Evolutionary conservation across 2,888 invertebrate species (phyloP).

Genomic region (Dyspetes luteomarginatus): DNA sequence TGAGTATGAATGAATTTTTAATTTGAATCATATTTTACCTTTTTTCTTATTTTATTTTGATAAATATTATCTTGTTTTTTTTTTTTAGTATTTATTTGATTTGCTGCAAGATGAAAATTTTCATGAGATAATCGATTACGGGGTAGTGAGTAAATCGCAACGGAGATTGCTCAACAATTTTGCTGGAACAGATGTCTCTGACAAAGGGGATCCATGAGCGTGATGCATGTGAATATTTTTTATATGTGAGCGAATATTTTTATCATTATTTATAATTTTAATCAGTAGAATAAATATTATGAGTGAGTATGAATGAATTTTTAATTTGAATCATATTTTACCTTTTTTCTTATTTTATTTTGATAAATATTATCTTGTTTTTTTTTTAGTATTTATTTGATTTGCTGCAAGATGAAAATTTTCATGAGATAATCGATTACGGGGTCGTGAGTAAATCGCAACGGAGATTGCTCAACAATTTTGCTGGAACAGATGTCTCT

Average conservation of each 20-base stretch:
- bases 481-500: conserved; percentile 37
- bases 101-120: neutral
- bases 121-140: conserved; percentile 25
- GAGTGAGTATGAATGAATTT: no score
- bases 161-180: conserved; percentile 42
- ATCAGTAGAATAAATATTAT: no score
- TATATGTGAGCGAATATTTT: no score
- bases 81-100: neutral
- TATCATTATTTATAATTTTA: no score
- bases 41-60: neutral
- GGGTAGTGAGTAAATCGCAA: conserved; percentile 4
- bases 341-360: neutral
- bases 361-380: neutral
- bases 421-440: conserved; percentile 23
- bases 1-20: no score
- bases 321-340: no score
- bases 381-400: neutral
- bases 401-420: neutral
- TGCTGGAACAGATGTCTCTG: conserved; percentile 35
- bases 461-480: conserved; percentile 40
- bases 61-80: neutral
- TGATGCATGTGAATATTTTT: no score
- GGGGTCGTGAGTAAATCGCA: conserved; percentile 2
- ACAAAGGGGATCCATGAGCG: conserved; percentile 6
- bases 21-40: no score